A percentile compares a stretch with the other conserved stretches of the same genome.
These are phyloP conservation scores for Argyrosomus japonicus DNA, from an alignment of 2,113 vertebrate genomes.

Conservation along the genomic window DNA sequence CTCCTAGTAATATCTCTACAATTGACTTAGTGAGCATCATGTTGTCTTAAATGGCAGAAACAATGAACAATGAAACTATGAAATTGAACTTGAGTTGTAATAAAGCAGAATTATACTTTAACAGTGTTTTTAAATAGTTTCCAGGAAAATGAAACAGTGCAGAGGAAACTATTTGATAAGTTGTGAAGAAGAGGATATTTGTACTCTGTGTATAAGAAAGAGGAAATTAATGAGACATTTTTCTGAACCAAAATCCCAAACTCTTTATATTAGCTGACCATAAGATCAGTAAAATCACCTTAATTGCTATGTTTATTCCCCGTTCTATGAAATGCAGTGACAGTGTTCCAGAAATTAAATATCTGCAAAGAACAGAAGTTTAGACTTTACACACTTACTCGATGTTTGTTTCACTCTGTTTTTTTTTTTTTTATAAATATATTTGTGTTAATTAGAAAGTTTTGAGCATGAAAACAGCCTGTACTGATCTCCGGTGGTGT, in stretches of 20 bases:
- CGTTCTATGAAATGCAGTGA: background rate
- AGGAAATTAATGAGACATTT: too few species aligned
- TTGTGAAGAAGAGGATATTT: background rate
- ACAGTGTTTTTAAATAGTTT: too few species aligned
- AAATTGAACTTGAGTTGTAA: too few species aligned
- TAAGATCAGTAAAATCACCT: background rate
- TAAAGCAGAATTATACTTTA: too few species aligned
- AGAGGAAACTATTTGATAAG: too few species aligned
- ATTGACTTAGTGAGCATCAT: too few species aligned
- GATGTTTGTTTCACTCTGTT: constrained; percentile 2
- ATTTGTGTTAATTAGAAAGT: constrained; percentile 56
- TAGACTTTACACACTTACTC: background rate
- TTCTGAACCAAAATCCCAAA: background rate
- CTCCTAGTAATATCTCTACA: too few species aligned
- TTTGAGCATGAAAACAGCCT: constrained; percentile 55
- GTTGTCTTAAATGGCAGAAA: too few species aligned
- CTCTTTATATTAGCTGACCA: background rate
- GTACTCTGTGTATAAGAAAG: background rate
- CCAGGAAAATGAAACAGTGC: too few species aligned
- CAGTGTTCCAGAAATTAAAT: background rate
- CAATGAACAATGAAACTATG: too few species aligned
- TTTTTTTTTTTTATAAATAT: background rate
- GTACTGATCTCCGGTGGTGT: constrained; percentile 58
- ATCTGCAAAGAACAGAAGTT: background rate
- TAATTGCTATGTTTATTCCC: background rate